phyloP scores from a whole-genome alignment of 2,797 vertebrate species.

The Naso thynnoides region DNA sequence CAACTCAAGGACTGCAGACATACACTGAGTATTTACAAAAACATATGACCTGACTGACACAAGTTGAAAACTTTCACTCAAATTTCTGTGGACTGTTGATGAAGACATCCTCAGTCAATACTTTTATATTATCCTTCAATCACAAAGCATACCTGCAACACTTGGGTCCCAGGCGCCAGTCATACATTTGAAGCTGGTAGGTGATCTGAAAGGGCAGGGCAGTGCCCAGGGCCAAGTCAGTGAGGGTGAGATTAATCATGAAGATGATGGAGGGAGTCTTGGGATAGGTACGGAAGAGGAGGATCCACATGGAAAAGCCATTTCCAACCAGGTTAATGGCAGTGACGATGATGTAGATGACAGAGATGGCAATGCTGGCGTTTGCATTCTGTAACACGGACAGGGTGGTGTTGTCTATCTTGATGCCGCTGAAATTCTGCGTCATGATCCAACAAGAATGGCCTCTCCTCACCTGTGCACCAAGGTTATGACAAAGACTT shows the following conservation, averaged over 20 bases:
- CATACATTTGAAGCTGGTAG: constrained; percentile 86
- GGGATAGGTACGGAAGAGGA: constrained; percentile 88
- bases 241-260: constrained; percentile 95
- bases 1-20: not conserved
- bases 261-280: constrained; percentile 91
- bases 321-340: constrained; percentile 89
- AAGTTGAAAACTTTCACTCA: not conserved
- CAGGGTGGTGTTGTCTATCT: constrained; percentile 87
- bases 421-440: constrained; percentile 59
- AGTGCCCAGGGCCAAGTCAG: constrained; percentile 88
- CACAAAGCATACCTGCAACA: constrained; percentile 84
- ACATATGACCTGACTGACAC: no score
- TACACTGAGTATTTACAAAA: not conserved
- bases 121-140: not conserved
- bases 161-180: constrained; percentile 87
- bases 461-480: constrained; percentile 43
- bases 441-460: constrained; percentile 66
- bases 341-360: constrained; percentile 87
- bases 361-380: constrained; percentile 79
- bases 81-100: not conserved
- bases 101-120: not conserved
- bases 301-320: constrained; percentile 91
- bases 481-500: constrained; percentile 5
- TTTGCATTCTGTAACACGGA: constrained; percentile 80
- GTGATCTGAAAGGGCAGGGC: constrained; percentile 92